Percentiles rank a stretch among this genome's conserved stretches.
Evolutionary conservation across 2,113 vertebrate species (phyloP).

Genomic region (Polyodon spathula): DNA sequence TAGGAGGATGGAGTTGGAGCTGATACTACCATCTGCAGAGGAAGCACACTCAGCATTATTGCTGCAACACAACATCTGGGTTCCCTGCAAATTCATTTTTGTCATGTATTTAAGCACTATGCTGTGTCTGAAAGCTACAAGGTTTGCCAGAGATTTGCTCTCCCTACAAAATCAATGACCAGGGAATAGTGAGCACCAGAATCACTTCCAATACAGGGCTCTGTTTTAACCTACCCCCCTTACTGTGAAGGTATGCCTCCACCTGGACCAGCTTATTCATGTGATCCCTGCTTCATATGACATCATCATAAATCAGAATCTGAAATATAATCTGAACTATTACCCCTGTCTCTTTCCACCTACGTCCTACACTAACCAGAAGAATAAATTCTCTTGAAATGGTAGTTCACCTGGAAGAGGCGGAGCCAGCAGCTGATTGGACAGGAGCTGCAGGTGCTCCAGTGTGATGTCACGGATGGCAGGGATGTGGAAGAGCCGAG

Average conservation of each 20-base stretch:
- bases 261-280: not conserved
- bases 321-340: too few species aligned
- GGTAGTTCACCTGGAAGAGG: slow-evolving; percentile 77
- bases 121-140: not conserved
- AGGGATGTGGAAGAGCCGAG: slow-evolving; percentile 91
- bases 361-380: not conserved
- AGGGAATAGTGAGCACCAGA: too few species aligned
- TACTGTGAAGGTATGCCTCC: not conserved
- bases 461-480: slow-evolving; percentile 90
- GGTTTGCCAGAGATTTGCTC: not conserved
- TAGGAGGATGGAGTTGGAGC: slow-evolving; percentile 82
- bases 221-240: too few species aligned
- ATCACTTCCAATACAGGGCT: too few species aligned
- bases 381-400: not conserved
- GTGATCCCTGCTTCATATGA: too few species aligned
- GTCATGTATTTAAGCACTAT: too few species aligned
- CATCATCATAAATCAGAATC: too few species aligned
- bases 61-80: not conserved
- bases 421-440: slow-evolving; percentile 90
- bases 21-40: slow-evolving; percentile 82
- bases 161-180: not conserved
- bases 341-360: too few species aligned
- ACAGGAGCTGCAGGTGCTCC: slow-evolving; percentile 90
- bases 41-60: slow-evolving; percentile 6
- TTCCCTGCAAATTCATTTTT: too few species aligned